Evolutionary conservation across 2,888 invertebrate genomes (phyloP).

Genomic region (Dynastes grantii): DNA sequence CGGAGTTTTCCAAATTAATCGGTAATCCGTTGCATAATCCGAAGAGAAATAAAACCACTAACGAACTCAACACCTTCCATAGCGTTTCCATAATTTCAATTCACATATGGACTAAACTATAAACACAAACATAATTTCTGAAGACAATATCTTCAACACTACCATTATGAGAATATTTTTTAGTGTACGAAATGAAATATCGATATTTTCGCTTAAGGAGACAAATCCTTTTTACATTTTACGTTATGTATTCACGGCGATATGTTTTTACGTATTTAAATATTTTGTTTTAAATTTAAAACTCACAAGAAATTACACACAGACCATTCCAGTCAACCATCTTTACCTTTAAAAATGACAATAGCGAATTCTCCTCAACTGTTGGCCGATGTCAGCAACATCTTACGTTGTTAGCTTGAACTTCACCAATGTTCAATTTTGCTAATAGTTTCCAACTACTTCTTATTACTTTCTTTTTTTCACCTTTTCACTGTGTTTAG

Average conservation of each 20-base stretch:
- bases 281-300: slow-evolving; percentile 37
- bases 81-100: slow-evolving; percentile 61
- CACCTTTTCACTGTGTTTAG: too few species aligned
- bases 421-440: not conserved
- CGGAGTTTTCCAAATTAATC: slow-evolving; percentile 67
- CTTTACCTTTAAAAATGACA: slow-evolving; percentile 55
- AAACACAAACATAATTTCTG: slow-evolving; percentile 44
- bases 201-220: not conserved
- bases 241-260: slow-evolving; percentile 26
- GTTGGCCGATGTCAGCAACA: slow-evolving; percentile 37
- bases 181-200: not conserved
- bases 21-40: slow-evolving; percentile 70
- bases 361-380: slow-evolving; percentile 39
- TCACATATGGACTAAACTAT: slow-evolving; percentile 47
- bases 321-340: slow-evolving; percentile 51
- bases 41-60: slow-evolving; percentile 64
- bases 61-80: slow-evolving; percentile 66
- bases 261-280: slow-evolving; percentile 29
- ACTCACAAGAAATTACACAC: slow-evolving; percentile 48
- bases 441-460: too few species aligned
- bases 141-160: slow-evolving; percentile 50
- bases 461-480: too few species aligned
- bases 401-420: slow-evolving; percentile 32
- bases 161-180: slow-evolving; percentile 25
- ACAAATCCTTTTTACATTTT: slow-evolving; percentile 29